A percentile compares a stretch with the other conserved stretches of the same genome.
Conservation (phyloP, 2,113 vertebrate species). For the Albula goreensis region DNA sequence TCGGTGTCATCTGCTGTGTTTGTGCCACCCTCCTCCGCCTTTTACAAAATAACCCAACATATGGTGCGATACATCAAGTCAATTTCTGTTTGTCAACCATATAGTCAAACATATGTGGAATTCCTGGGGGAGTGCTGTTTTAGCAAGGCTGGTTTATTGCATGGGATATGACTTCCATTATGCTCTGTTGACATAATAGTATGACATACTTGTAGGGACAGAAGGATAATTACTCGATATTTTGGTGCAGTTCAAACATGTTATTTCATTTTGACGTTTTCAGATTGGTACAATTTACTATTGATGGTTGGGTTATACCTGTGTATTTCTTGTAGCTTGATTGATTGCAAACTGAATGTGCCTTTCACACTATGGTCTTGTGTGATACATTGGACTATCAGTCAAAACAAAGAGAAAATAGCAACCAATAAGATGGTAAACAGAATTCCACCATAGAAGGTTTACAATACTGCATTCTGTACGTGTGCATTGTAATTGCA, state of each 20-base stretch:
- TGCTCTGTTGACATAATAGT: not conserved
- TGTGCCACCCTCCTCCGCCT: not conserved
- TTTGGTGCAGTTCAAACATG: not conserved
- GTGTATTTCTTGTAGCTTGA: not conserved
- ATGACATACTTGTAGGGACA: not conserved
- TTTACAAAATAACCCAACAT: not conserved
- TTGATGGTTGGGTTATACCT: not conserved
- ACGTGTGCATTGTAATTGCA: slow-evolving; percentile 13
- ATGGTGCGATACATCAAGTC: not conserved
- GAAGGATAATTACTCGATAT: not conserved
- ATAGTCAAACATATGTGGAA: not conserved
- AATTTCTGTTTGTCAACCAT: not conserved
- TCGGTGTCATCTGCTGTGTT: not conserved
- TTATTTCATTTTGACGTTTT: not conserved
- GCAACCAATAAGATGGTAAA: not conserved
- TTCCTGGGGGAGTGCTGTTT: not conserved
- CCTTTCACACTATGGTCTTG: not conserved
- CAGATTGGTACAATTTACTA: not conserved
- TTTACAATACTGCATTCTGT: not conserved
- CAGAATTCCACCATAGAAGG: not conserved
- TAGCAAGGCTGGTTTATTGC: not conserved
- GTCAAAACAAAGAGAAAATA: not conserved
- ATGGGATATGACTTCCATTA: not conserved
- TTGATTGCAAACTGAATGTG: not conserved
- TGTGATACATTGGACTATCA: not conserved